Conservation (phyloP, 2,888 invertebrate genomes). For the Cryptocephalus moraei region DNA sequence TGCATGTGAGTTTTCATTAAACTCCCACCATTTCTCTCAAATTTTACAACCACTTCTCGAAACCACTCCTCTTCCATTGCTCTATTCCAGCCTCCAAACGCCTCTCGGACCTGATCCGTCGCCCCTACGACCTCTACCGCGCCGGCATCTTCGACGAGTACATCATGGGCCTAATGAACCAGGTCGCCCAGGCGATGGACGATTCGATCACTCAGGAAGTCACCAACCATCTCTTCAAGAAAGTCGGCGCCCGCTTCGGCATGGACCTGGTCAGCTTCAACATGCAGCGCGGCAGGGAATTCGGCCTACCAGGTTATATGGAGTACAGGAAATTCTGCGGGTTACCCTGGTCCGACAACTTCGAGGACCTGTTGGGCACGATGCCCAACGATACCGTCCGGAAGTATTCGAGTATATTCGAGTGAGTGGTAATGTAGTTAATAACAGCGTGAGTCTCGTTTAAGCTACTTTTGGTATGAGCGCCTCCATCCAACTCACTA, state of each 20-base stretch:
- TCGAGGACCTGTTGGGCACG: slow-evolving; percentile 72
- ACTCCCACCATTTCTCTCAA: background rate
- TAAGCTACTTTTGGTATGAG: too few relatives aligned
- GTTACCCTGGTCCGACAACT: slow-evolving; percentile 63
- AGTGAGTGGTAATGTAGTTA: slow-evolving; percentile 41
- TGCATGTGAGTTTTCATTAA: too few relatives aligned
- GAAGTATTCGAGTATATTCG: slow-evolving; percentile 74
- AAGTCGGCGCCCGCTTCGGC: slow-evolving; percentile 61
- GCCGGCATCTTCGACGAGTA: slow-evolving; percentile 87
- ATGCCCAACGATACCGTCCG: slow-evolving; percentile 83
- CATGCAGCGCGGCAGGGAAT: slow-evolving; percentile 87
- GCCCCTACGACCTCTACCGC: slow-evolving; percentile 82
- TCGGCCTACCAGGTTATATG: slow-evolving; percentile 87
- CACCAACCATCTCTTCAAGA: slow-evolving; percentile 86
- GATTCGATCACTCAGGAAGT: slow-evolving; percentile 86
- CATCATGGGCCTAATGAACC: slow-evolving; percentile 86
- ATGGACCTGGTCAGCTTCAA: slow-evolving; percentile 88
- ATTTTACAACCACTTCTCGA: background rate
- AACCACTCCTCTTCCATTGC: background rate
- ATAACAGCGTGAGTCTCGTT: too few relatives aligned
- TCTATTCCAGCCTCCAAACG: slow-evolving; percentile 69
- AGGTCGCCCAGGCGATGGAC: slow-evolving; percentile 91
- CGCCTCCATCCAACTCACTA: too few relatives aligned
- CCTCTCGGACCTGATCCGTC: slow-evolving; percentile 75
- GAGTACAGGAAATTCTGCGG: slow-evolving; percentile 88